Evolutionary conservation across 2,113 vertebrate species (phyloP).

Genomic region (Laterallus jamaicensis): DNA sequence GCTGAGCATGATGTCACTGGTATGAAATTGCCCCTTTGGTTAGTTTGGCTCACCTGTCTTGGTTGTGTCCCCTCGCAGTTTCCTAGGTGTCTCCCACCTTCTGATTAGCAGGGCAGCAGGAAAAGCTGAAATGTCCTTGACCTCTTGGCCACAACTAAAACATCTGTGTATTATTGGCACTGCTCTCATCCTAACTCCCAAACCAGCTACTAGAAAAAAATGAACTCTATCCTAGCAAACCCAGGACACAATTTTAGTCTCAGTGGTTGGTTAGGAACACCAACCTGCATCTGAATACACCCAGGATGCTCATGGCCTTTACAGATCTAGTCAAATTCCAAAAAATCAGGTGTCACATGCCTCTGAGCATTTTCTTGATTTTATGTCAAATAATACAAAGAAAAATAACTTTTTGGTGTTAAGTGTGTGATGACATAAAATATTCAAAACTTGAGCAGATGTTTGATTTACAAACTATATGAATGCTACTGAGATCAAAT

Average conservation of each 20-base stretch:
- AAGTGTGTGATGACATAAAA: background rate
- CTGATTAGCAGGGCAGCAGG: too few relatives aligned
- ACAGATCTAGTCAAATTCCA: background rate
- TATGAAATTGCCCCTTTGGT: too few relatives aligned
- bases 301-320: background rate
- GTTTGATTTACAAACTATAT: background rate
- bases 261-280: background rate
- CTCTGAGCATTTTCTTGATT: background rate
- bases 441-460: background rate
- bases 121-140: too few relatives aligned
- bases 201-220: too few relatives aligned
- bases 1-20: too few relatives aligned
- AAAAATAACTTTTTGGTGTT: background rate
- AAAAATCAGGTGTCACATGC: background rate
- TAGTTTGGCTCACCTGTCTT: too few relatives aligned
- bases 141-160: too few relatives aligned
- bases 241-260: background rate
- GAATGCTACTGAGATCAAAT: background rate
- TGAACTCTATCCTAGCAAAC: too few relatives aligned
- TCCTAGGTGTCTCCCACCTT: too few relatives aligned
- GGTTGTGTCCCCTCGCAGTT: too few relatives aligned
- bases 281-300: background rate
- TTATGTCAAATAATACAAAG: background rate
- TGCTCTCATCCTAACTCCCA: too few relatives aligned
- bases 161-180: too few relatives aligned